Base-by-base conservation (phyloP, 2,888 invertebrate genomes). In the Pseudococcus jackbeardsleyi region DNA sequence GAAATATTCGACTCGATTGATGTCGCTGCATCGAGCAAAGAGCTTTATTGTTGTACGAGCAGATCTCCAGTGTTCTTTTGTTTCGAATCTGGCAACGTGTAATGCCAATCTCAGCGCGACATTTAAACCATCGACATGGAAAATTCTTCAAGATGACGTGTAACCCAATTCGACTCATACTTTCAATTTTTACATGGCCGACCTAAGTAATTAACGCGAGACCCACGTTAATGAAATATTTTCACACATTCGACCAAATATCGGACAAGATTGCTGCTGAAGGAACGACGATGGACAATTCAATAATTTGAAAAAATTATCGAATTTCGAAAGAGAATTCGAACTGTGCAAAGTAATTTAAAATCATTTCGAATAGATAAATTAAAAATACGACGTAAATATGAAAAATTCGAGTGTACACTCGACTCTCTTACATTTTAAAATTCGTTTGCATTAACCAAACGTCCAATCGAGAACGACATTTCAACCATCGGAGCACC, bases 41-140 rank as follows among this genome's bases (percentile, higher is more conserved):
- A 68, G 26, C 26, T 68, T 68, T 68, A 26, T 68, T 68, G 26
- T 54, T 54, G n/a, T 50, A 50, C 8, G 6, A 59, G 15, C 68
- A 54, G 68, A 68, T 26, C 68, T 68, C 68, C 12, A 12, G 11
- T 68, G 68, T 68, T 68, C 68, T 68, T 68, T 68, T 68, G 68
- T 68, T 68, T 68, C 15, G 11, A 22, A 6, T 68, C 4, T 68
- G 9, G 26, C 8, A 11, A 4, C 26, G 11, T 68, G 8, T 68
- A 68, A 68, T 68, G 68, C 68, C 68, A 26, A 68, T 68, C 68
- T 68, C 68, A 26, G 68, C 68, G 68, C 68, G 68, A 68, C n/a
- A 54, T 54, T 54, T 54, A 54, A 68, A 26, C 22, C 22, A 2
- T 0, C 9, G 42, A 42, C 9, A 9, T 42, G 0, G 64, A 50